A percentile compares a stretch with the other conserved stretches of the same genome.
Evolutionary conservation across 2,113 vertebrate species (phyloP).

Genomic region (Alligator sinensis): DNA sequence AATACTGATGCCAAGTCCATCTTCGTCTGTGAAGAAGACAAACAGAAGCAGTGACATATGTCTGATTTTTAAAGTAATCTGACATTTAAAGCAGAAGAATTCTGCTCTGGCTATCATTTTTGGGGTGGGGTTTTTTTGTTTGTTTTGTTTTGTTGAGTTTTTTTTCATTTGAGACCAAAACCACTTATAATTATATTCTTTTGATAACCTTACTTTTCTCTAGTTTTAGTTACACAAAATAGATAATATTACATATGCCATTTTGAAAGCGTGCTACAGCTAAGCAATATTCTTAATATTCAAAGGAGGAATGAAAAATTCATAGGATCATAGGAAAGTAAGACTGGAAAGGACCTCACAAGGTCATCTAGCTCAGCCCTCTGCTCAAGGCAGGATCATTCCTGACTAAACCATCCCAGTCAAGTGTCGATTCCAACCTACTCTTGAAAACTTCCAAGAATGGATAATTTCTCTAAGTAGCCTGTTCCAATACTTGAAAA

Average conservation of each 20-base stretch:
- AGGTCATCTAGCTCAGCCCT: neutral
- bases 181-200: neutral
- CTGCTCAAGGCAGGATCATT: too few relatives aligned
- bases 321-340: neutral
- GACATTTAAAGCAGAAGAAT: neutral
- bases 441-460: too few relatives aligned
- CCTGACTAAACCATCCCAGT: too few relatives aligned
- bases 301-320: neutral
- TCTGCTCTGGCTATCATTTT: neutral
- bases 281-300: neutral
- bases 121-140: neutral
- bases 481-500: too few relatives aligned
- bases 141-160: neutral
- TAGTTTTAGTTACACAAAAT: neutral
- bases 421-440: too few relatives aligned
- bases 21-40: constrained; percentile 86
- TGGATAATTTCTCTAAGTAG: too few relatives aligned
- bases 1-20: constrained; percentile 97
- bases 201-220: neutral
- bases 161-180: neutral
- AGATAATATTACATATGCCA: neutral
- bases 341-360: neutral
- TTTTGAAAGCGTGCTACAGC: neutral
- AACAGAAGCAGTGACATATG: constrained; percentile 14
- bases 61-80: neutral